These are phyloP conservation scores for Monarcha castaneiventris DNA, from an alignment of 2,113 vertebrate species.

Conservation along the genomic window DNA sequence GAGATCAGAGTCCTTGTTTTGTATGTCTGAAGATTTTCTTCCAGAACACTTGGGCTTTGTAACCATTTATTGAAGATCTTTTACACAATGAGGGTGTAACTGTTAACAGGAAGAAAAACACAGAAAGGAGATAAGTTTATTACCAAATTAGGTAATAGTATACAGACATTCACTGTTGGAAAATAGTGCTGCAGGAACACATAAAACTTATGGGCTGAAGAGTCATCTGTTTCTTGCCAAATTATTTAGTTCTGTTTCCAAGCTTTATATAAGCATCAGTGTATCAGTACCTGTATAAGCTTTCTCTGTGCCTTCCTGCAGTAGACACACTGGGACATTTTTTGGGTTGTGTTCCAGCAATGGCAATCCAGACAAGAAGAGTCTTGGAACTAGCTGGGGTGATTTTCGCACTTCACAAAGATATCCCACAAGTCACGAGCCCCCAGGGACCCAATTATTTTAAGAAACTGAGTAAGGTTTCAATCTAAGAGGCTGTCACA, in stretches of 20 bases:
- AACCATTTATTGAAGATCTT: background rate
- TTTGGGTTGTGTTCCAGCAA: background rate
- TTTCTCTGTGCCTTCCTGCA: background rate
- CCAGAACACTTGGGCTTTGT: background rate
- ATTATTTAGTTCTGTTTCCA: background rate
- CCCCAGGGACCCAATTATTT: background rate
- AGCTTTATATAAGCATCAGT: background rate
- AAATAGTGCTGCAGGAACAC: background rate
- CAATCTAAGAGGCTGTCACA: slow-evolving; percentile 3
- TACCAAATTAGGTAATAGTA: background rate
- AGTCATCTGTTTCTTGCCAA: background rate
- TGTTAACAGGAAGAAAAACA: background rate
- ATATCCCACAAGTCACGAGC: background rate
- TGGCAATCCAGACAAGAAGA: background rate
- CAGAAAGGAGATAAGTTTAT: background rate
- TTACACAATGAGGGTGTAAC: background rate
- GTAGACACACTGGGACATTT: background rate
- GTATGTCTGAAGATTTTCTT: background rate
- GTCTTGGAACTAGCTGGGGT: background rate
- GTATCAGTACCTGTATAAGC: background rate
- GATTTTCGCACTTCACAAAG: background rate
- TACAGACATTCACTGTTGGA: background rate
- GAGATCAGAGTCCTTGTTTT: background rate
- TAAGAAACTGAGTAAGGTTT: background rate
- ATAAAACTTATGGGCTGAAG: background rate